phyloP scores from a whole-genome alignment of 1,140 invertebrate genomes.

The Spodoptera litura region DNA sequence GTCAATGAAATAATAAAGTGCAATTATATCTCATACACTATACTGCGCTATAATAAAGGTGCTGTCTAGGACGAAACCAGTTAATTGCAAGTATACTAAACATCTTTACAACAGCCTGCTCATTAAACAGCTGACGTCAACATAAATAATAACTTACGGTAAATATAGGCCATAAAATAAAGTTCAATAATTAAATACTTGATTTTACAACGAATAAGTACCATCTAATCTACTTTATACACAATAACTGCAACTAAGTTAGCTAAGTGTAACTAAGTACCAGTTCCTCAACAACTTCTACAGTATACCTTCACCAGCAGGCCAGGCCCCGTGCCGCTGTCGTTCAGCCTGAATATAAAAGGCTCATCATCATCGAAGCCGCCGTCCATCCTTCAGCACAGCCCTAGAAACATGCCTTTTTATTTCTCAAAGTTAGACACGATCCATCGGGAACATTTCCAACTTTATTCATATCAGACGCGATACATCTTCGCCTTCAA shows the following conservation, averaged over 20 bases:
- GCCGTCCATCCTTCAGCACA: slow-evolving; percentile 37
- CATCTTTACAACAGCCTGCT: not conserved
- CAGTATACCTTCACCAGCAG: slow-evolving; percentile 89
- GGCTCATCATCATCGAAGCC: slow-evolving; percentile 86
- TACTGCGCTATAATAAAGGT: not conserved
- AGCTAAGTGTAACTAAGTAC: not conserved
- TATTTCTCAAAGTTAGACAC: slow-evolving; percentile 17
- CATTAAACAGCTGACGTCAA: not conserved
- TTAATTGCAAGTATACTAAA: too few relatives aligned
- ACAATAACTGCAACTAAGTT: not conserved
- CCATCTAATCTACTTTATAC: not conserved
- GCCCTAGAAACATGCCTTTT: slow-evolving; percentile 36
- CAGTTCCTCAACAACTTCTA: slow-evolving; percentile 4
- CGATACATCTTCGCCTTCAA: slow-evolving; percentile 39
- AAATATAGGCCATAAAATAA: too few relatives aligned
- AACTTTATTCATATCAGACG: slow-evolving; percentile 33
- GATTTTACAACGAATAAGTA: slow-evolving; percentile 3
- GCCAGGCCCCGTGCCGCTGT: slow-evolving; percentile 91
- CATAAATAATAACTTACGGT: not conserved
- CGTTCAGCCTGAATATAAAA: slow-evolving; percentile 91
- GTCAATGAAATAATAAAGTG: slow-evolving; percentile 14
- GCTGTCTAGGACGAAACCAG: not conserved
- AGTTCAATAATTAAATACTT: not conserved
- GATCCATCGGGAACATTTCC: slow-evolving; percentile 6
- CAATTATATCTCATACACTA: slow-evolving; percentile 6